Evolutionary conservation across 64 coral and sea anemone genomes (phyloP).

Genomic region (Dendrophyllia cribrosa): DNA sequence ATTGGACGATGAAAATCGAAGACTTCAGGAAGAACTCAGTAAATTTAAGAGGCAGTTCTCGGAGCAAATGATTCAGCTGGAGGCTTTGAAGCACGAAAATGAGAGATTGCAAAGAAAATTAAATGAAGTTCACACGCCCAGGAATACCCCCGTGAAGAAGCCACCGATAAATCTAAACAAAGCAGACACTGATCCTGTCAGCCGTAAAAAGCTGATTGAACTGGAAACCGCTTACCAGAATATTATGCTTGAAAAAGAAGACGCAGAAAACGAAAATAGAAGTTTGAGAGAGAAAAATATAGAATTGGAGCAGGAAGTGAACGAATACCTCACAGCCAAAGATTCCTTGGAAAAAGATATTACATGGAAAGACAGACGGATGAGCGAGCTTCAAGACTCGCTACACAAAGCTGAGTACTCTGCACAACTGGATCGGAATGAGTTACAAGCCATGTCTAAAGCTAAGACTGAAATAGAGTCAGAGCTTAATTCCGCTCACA

Average conservation of each 20-base stretch:
- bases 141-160: not conserved
- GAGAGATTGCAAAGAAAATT: not conserved
- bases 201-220: slow-evolving; percentile 2
- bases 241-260: slow-evolving; percentile 18
- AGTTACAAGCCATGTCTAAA: not conserved
- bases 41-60: slow-evolving; percentile 20
- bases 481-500: not conserved
- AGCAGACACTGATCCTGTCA: not conserved
- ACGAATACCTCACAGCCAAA: not conserved
- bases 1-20: slow-evolving; percentile 9
- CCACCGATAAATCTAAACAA: not conserved
- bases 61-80: slow-evolving; percentile 23
- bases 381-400: slow-evolving; percentile 13
- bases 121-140: not conserved
- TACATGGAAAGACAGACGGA: not conserved
- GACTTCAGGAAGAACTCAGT: slow-evolving; percentile 1
- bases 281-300: not conserved
- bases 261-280: slow-evolving; percentile 2
- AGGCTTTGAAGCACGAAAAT: slow-evolving; percentile 32
- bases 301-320: slow-evolving; percentile 1
- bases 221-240: slow-evolving; percentile 20
- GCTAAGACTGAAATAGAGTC: slow-evolving; percentile 20
- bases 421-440: slow-evolving; percentile 40
- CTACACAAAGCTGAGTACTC: slow-evolving; percentile 8
- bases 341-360: slow-evolving; percentile 28